Percentiles rank a stretch among this genome's conserved stretches.
Evolutionary conservation across 2,113 vertebrate species (phyloP).

Genomic region (Microcebus lehilahytsara): DNA sequence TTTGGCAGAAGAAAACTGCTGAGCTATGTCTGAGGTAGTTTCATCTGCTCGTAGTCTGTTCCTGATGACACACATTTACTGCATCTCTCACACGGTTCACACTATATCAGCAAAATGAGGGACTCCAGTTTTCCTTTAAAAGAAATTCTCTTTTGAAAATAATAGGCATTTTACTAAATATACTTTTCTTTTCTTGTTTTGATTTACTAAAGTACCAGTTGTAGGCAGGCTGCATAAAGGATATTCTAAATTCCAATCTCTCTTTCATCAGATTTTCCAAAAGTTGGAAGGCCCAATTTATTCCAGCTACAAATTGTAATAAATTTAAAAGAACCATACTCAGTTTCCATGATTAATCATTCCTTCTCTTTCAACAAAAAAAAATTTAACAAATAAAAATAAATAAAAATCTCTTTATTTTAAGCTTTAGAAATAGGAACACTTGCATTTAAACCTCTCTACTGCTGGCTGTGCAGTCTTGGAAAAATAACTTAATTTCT

Average conservation of each 20-base stretch:
- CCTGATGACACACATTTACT: background rate
- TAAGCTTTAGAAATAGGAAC: background rate
- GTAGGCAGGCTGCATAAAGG: background rate
- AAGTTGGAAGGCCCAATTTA: background rate
- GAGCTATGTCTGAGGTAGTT: background rate
- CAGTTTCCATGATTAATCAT: background rate
- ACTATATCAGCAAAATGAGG: background rate
- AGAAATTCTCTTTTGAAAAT: background rate
- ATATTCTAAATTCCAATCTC: background rate
- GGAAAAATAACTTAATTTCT: background rate
- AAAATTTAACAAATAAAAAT: background rate
- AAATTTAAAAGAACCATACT: background rate
- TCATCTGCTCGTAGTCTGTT: background rate
- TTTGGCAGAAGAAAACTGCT: background rate
- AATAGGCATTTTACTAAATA: background rate
- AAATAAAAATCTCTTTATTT: background rate
- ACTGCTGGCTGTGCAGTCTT: background rate
- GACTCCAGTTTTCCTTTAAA: background rate
- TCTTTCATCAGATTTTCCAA: background rate
- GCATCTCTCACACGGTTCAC: background rate
- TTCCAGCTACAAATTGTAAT: background rate
- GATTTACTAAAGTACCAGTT: background rate
- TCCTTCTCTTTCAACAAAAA: slow-evolving; percentile 12
- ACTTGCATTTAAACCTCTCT: background rate
- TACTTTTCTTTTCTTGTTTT: background rate